Evolutionary conservation across 2,888 invertebrate genomes (phyloP).

Genomic region (Gortyna flavago): DNA sequence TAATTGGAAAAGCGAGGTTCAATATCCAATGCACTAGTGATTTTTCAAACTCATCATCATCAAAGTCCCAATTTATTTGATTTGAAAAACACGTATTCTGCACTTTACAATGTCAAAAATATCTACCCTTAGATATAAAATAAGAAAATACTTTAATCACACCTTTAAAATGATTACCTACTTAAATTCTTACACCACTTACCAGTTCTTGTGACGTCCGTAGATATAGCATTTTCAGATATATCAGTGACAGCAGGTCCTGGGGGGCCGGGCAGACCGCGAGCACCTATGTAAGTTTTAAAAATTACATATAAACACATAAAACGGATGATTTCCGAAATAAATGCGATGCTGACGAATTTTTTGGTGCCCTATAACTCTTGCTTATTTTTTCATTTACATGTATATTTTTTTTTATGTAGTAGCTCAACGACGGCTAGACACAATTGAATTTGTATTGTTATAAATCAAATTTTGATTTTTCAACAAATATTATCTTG

Average conservation of each 20-base stretch:
- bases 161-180: neutral
- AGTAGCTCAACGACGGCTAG: too few species aligned
- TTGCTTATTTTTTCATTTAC: too few species aligned
- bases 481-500: too few species aligned
- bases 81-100: neutral
- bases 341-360: too few species aligned
- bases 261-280: slow-evolving; percentile 83
- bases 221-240: slow-evolving; percentile 79
- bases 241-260: slow-evolving; percentile 72
- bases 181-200: slow-evolving; percentile 47
- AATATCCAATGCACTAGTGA: neutral
- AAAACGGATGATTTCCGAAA: too few species aligned
- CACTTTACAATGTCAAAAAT: neutral
- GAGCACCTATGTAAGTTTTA: slow-evolving; percentile 72
- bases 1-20: neutral
- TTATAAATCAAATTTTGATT: too few species aligned
- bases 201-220: slow-evolving; percentile 76
- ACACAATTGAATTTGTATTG: too few species aligned
- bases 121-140: neutral
- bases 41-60: neutral
- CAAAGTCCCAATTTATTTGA: neutral
- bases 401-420: too few species aligned
- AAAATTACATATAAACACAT: slow-evolving; percentile 40
- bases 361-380: too few species aligned
- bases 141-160: neutral